Conservation (phyloP, 2,888 invertebrate genomes). For the Neocrepidodera transversa region DNA sequence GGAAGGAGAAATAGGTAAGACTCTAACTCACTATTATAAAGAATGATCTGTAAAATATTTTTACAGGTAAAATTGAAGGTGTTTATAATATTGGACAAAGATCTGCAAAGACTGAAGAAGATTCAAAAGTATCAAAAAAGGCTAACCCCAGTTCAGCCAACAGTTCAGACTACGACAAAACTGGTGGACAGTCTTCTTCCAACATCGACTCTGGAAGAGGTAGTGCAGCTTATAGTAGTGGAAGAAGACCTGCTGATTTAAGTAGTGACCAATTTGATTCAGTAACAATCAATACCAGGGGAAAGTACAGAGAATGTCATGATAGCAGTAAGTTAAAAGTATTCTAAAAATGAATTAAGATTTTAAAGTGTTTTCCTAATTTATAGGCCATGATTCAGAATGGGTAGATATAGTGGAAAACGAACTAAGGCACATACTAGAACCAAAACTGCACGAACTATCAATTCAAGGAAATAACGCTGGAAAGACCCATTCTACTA, state of each 20-base stretch:
- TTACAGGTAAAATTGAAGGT: slow-evolving; percentile 62
- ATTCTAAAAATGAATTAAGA: neutral
- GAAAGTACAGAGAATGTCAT: slow-evolving; percentile 48
- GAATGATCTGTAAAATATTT: neutral
- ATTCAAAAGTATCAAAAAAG: slow-evolving; percentile 55
- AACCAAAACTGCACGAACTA: slow-evolving; percentile 74
- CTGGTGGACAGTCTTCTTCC: slow-evolving; percentile 74
- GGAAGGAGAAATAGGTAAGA: slow-evolving; percentile 51
- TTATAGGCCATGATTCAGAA: slow-evolving; percentile 70
- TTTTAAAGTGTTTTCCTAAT: no score
- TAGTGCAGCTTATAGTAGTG: slow-evolving; percentile 80
- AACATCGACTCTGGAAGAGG: slow-evolving; percentile 82
- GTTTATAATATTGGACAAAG: slow-evolving; percentile 66
- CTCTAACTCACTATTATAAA: neutral
- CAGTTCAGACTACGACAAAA: slow-evolving; percentile 78
- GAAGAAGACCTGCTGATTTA: slow-evolving; percentile 60
- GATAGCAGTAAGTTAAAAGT: slow-evolving; percentile 28
- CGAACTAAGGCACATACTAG: slow-evolving; percentile 78
- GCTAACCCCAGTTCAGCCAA: slow-evolving; percentile 67
- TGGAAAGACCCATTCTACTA: slow-evolving; percentile 71
- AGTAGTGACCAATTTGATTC: slow-evolving; percentile 68
- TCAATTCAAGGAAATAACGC: slow-evolving; percentile 62
- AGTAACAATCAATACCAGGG: slow-evolving; percentile 48
- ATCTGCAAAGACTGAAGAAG: slow-evolving; percentile 61
- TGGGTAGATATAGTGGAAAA: slow-evolving; percentile 85